A percentile compares a stretch with the other conserved stretches of the same genome.
Evolutionary conservation across 2,888 invertebrate species (phyloP).

Genomic region (Phorcus lineatus): DNA sequence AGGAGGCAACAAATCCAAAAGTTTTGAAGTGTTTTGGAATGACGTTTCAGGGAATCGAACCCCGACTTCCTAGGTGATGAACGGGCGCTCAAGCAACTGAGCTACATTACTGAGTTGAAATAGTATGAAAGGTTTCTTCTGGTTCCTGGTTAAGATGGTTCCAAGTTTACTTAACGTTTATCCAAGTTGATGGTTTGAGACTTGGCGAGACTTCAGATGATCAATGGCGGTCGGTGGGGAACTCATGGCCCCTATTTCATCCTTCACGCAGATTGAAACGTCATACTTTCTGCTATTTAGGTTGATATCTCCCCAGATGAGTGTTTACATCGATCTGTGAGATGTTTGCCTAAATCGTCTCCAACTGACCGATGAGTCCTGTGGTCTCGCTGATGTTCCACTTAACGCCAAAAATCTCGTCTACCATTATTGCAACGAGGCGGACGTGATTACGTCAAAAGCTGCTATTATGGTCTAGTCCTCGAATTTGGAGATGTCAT

Average conservation of each 20-base stretch:
- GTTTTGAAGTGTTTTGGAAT: too few species aligned
- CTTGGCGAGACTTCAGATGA: constrained; percentile 14
- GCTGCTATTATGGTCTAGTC: background rate
- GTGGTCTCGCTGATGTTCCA: background rate
- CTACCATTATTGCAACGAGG: background rate
- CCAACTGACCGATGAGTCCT: background rate
- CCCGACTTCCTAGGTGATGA: too few species aligned
- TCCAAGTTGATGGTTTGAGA: background rate
- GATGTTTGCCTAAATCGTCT: background rate
- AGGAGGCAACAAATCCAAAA: too few species aligned
- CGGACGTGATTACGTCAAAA: constrained; percentile 5
- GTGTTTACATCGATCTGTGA: constrained; percentile 21
- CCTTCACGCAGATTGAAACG: constrained; percentile 16
- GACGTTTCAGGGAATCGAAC: too few species aligned
- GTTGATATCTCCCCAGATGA: background rate
- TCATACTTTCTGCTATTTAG: constrained; percentile 16
- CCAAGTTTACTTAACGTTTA: background rate
- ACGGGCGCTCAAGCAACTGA: too few species aligned
- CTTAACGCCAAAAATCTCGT: background rate
- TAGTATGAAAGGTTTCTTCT: too few species aligned
- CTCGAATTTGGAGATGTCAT: background rate
- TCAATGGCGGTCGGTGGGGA: background rate
- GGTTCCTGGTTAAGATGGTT: too few species aligned
- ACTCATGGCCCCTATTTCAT: background rate
- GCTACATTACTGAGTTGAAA: too few species aligned